phyloP scores from a whole-genome alignment of 2,113 vertebrate species.

The Zapornia atra region DNA sequence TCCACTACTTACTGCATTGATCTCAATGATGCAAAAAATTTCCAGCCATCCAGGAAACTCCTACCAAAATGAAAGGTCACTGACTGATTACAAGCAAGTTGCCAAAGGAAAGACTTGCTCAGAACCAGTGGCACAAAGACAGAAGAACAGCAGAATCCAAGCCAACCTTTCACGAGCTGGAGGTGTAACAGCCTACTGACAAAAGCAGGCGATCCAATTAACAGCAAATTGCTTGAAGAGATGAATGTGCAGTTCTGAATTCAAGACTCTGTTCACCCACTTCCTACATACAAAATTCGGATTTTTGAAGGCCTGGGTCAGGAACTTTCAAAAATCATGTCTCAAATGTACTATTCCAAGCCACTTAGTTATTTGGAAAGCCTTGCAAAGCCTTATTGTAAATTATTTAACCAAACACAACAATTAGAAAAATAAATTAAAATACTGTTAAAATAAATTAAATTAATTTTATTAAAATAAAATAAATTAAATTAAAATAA shows the following conservation, averaged over 20 bases:
- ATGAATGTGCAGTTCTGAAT: not conserved
- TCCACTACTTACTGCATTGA: not conserved
- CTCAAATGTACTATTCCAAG: not conserved
- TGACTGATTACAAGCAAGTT: not conserved
- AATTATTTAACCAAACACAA: not conserved
- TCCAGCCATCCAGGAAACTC: not conserved
- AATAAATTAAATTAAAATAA: constrained; percentile 18
- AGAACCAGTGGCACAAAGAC: not conserved
- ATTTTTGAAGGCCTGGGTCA: not conserved
- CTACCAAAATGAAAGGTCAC: not conserved
- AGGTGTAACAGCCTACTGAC: constrained; percentile 14
- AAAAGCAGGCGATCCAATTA: constrained; percentile 5
- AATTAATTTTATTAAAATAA: too few relatives aligned
- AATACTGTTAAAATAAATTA: too few relatives aligned
- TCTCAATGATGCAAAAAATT: not conserved
- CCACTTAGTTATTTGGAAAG: not conserved
- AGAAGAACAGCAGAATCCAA: not conserved
- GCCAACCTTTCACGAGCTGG: not conserved
- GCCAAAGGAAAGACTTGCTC: not conserved
- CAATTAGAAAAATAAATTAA: constrained; percentile 29
- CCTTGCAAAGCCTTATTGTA: not conserved
- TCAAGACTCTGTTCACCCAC: not conserved
- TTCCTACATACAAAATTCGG: not conserved
- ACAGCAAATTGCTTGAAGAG: not conserved
- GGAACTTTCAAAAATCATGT: not conserved